phyloP scores from a whole-genome alignment of 2,113 vertebrate species.

The Cynoglossus semilaevis region DNA sequence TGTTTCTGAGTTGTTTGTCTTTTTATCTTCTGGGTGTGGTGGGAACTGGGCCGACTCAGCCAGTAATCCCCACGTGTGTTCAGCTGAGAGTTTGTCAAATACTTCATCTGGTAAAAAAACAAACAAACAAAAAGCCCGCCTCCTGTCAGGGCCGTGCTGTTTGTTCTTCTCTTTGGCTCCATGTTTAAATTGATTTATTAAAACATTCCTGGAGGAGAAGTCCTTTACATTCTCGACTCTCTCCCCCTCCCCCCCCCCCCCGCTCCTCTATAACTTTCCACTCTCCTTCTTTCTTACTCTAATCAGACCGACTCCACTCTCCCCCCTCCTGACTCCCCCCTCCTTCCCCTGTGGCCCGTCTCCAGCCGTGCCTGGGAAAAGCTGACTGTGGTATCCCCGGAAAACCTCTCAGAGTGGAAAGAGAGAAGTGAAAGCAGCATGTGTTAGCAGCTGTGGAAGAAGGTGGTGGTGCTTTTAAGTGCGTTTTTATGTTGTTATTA shows the following conservation, averaged over 20 bases:
- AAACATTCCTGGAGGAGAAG: too few species aligned
- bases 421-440: too few species aligned
- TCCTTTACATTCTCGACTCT: background rate
- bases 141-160: too few species aligned
- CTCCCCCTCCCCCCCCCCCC: constrained; percentile 1
- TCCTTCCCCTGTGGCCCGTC: constrained; percentile 32
- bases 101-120: constrained; percentile 10
- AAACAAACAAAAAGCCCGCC: too few species aligned
- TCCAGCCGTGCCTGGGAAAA: constrained; percentile 69
- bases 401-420: constrained; percentile 52
- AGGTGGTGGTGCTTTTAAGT: too few species aligned
- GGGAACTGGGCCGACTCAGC: constrained; percentile 31
- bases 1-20: constrained; percentile 27
- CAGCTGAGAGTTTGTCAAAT: constrained; percentile 25
- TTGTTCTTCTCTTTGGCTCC: too few species aligned
- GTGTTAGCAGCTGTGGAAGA: too few species aligned
- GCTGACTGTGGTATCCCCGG: constrained; percentile 60
- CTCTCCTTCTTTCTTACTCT: constrained; percentile 15
- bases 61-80: constrained; percentile 39
- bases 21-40: constrained; percentile 65
- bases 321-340: background rate
- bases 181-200: too few species aligned
- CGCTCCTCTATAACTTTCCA: constrained; percentile 18
- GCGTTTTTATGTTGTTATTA: too few species aligned
- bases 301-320: constrained; percentile 1